phyloP scores from a whole-genome alignment of 2,888 invertebrate species.

The Leptopilina drosophilae region DNA sequence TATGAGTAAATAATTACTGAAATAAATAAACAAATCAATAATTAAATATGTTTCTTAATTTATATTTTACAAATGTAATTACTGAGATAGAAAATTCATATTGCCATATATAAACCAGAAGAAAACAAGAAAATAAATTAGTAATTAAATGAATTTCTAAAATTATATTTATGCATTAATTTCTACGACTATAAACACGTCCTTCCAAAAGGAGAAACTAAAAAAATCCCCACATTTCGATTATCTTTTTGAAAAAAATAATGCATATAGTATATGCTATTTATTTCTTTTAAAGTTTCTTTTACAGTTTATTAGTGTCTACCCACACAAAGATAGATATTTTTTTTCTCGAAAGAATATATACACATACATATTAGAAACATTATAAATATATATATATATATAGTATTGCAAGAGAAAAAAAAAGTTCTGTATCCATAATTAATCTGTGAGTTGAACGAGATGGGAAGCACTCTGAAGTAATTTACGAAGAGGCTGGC shows the following conservation, averaged over 20 bases:
- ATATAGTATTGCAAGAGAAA: too few species aligned
- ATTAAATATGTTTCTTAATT: too few species aligned
- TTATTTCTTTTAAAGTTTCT: neutral
- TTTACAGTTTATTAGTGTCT: neutral
- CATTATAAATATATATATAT: too few species aligned
- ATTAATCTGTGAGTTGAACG: constrained; percentile 5
- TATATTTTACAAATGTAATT: too few species aligned
- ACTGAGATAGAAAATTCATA: too few species aligned
- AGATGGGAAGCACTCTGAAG: constrained; percentile 33
- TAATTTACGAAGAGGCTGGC: constrained; percentile 49
- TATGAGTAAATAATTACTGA: too few species aligned
- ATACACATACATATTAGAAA: too few species aligned
- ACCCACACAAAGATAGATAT: too few species aligned
- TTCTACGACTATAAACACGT: neutral
- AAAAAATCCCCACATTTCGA: neutral
- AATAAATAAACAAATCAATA: too few species aligned
- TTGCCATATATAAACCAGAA: too few species aligned
- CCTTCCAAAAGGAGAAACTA: neutral
- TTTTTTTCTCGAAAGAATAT: too few species aligned
- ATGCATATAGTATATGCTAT: neutral
- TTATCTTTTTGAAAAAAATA: neutral
- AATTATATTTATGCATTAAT: neutral
- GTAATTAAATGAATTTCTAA: neutral
- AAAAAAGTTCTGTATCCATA: constrained; percentile 30
- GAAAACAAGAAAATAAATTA: too few species aligned